phyloP scores from a whole-genome alignment of 2,888 invertebrate genomes.

The Meganola albula region DNA sequence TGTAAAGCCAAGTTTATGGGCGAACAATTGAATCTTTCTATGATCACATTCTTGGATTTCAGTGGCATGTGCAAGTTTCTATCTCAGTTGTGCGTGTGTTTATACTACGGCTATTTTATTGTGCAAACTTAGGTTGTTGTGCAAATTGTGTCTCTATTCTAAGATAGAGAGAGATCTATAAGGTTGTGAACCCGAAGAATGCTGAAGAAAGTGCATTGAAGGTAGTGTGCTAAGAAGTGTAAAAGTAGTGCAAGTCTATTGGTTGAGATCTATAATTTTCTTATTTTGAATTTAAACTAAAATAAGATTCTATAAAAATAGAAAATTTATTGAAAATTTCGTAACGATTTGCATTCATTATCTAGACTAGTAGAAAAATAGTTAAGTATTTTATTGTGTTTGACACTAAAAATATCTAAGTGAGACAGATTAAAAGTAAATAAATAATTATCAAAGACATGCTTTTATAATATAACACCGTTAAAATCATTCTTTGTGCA shows the following conservation, averaged over 20 bases:
- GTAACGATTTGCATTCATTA: too few species aligned
- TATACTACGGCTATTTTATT: constrained; percentile 64
- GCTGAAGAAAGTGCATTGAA: constrained; percentile 66
- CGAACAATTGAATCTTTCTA: constrained; percentile 28
- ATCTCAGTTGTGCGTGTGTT: constrained; percentile 57
- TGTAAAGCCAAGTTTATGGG: constrained; percentile 40
- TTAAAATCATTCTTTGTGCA: too few species aligned
- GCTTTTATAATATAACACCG: too few species aligned
- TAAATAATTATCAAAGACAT: too few species aligned
- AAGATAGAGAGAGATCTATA: constrained; percentile 66
- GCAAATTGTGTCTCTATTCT: constrained; percentile 66
- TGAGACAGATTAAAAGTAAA: too few species aligned
- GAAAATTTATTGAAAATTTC: too few species aligned
- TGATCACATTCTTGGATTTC: constrained; percentile 52
- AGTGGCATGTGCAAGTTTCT: constrained; percentile 58
- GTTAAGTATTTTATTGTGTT: too few species aligned
- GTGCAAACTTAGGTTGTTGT: constrained; percentile 60
- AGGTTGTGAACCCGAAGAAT: constrained; percentile 52
- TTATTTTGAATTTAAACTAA: too few species aligned
- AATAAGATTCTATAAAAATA: too few species aligned
- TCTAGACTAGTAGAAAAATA: too few species aligned
- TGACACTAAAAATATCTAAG: too few species aligned
- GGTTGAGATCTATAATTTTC: constrained; percentile 65
- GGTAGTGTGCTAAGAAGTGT: constrained; percentile 71
- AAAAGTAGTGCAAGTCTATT: constrained; percentile 68